Evolutionary conservation across 92 coral and sea anemone genomes (phyloP).

Genomic region (Epizoanthus fatuus): DNA sequence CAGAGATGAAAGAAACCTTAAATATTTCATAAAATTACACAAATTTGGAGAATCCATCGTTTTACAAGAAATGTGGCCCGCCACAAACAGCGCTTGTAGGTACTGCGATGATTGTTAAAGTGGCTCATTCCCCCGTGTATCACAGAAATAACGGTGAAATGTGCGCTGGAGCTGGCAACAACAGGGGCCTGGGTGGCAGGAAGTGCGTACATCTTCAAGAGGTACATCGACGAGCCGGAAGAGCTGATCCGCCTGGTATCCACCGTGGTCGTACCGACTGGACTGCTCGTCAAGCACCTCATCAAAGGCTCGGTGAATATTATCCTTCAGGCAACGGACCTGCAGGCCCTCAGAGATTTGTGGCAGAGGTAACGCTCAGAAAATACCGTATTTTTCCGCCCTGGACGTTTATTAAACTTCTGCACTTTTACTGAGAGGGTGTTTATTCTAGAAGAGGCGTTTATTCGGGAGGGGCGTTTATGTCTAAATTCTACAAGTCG

Average conservation of each 20-base stretch:
- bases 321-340: constrained; percentile 17
- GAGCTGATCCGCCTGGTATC: constrained; percentile 38
- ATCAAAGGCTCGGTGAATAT: constrained; percentile 19
- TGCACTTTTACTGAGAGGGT: too few relatives aligned
- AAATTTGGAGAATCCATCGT: too few relatives aligned
- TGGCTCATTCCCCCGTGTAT: too few relatives aligned
- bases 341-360: constrained; percentile 13
- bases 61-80: too few relatives aligned
- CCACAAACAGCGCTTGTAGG: background rate
- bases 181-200: constrained; percentile 38
- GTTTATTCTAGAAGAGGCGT: too few relatives aligned
- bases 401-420: background rate
- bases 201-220: constrained; percentile 26
- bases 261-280: constrained; percentile 16
- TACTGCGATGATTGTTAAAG: too few relatives aligned
- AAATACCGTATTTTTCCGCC: background rate
- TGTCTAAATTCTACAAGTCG: too few relatives aligned
- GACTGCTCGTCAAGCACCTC: constrained; percentile 12
- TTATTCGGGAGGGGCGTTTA: too few relatives aligned
- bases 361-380: constrained; percentile 11
- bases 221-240: constrained; percentile 30
- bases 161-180: constrained; percentile 18
- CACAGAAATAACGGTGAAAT: constrained; percentile 10
- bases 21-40: too few relatives aligned
- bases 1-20: too few relatives aligned